Evolutionary conservation across 2,113 vertebrate genomes (phyloP).

Genomic region (Centropristis striata): DNA sequence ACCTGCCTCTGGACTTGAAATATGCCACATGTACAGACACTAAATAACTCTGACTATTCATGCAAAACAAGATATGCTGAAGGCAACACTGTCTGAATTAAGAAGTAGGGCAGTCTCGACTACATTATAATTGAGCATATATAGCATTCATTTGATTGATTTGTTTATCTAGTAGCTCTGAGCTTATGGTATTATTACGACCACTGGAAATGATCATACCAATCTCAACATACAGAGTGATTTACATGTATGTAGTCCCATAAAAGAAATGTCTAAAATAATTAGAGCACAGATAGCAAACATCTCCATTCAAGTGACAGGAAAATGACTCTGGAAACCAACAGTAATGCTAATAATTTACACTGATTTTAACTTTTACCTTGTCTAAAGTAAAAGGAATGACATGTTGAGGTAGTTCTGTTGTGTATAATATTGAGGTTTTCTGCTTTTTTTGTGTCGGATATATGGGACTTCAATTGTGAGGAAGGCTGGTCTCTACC

Average conservation of each 20-base stretch:
- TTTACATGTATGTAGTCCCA: slow-evolving; percentile 10
- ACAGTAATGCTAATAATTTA: slow-evolving; percentile 10
- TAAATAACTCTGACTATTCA: slow-evolving; percentile 70
- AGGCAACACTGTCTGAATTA: slow-evolving; percentile 50
- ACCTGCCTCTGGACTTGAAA: slow-evolving; percentile 56
- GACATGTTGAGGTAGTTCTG: slow-evolving; percentile 7
- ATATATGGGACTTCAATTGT: slow-evolving; percentile 46
- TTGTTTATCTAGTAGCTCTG: slow-evolving; percentile 36
- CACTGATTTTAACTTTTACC: neutral
- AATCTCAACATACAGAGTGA: slow-evolving; percentile 4
- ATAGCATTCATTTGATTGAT: slow-evolving; percentile 44
- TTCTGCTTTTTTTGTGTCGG: slow-evolving; percentile 40
- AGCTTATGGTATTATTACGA: slow-evolving; percentile 8
- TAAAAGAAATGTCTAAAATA: neutral
- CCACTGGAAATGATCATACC: slow-evolving; percentile 9
- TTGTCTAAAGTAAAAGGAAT: neutral
- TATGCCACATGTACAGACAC: slow-evolving; percentile 45
- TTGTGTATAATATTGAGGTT: slow-evolving; percentile 5
- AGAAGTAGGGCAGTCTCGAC: slow-evolving; percentile 25
- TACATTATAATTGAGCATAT: slow-evolving; percentile 23
- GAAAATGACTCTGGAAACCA: slow-evolving; percentile 4
- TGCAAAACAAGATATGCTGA: slow-evolving; percentile 62
- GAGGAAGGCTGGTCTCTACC: slow-evolving; percentile 51
- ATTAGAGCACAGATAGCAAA: neutral
- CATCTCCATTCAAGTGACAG: neutral